Conservation (phyloP, 2,113 vertebrate genomes). For the Tricholaema leucomelas region DNA sequence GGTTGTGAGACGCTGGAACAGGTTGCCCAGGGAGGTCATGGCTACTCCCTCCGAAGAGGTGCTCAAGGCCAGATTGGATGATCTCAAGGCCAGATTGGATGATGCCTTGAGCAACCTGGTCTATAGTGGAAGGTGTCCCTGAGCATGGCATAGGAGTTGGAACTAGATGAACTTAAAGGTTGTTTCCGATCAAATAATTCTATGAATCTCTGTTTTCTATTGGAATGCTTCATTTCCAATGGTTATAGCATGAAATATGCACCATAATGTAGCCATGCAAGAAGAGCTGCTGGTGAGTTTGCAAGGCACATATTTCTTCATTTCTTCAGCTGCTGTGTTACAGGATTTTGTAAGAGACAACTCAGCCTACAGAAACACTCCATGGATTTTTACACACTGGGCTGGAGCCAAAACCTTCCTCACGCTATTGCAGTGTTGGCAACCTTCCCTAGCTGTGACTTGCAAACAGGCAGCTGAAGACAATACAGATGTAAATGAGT, state of each 20-base stretch:
- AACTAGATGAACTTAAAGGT: too few relatives aligned
- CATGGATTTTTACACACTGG: not conserved
- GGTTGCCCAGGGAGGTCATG: too few relatives aligned
- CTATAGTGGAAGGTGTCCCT: too few relatives aligned
- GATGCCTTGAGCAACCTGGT: too few relatives aligned
- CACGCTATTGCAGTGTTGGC: slow-evolving; percentile 11
- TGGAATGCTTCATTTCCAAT: not conserved
- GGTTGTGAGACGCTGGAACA: too few relatives aligned
- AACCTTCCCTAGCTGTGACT: not conserved
- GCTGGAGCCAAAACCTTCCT: not conserved
- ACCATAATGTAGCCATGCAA: not conserved
- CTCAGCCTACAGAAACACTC: not conserved
- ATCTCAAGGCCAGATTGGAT: too few relatives aligned
- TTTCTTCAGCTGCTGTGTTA: not conserved
- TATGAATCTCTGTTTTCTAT: not conserved
- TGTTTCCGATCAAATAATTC: too few relatives aligned
- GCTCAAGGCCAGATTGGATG: too few relatives aligned
- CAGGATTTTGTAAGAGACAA: not conserved
- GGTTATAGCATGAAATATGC: not conserved
- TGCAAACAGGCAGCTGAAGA: slow-evolving; percentile 39
- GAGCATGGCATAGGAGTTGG: too few relatives aligned
- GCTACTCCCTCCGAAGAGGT: too few relatives aligned
- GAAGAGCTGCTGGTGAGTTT: not conserved
- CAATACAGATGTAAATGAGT: slow-evolving; percentile 39
- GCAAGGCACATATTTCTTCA: not conserved